phyloP scores from a whole-genome alignment of 2,113 vertebrate species.

The Polypterus senegalus region DNA sequence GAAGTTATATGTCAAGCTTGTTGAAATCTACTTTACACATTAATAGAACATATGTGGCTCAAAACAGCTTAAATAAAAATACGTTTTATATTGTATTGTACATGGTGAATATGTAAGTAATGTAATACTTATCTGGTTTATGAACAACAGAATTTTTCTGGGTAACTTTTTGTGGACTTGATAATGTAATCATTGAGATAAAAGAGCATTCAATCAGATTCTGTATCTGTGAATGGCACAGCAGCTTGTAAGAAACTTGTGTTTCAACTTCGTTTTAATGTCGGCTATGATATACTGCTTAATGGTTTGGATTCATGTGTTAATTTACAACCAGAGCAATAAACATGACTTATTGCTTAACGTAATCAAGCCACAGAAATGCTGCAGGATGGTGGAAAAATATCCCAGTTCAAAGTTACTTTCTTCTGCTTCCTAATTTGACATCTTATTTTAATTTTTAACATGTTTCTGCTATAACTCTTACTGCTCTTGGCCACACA shows the following conservation, averaged over 20 bases:
- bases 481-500: background rate
- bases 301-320: background rate
- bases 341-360: slow-evolving; percentile 1
- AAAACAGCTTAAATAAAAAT: too few species aligned
- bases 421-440: slow-evolving; percentile 13
- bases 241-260: background rate
- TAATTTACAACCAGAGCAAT: background rate
- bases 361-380: slow-evolving; percentile 10
- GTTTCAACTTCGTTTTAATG: background rate
- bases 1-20: too few species aligned
- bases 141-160: background rate
- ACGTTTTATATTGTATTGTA: too few species aligned
- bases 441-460: slow-evolving; percentile 8
- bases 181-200: background rate
- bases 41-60: too few species aligned
- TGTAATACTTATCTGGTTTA: background rate
- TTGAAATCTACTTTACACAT: too few species aligned
- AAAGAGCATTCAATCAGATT: background rate
- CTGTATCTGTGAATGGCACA: background rate
- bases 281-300: background rate
- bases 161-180: background rate
- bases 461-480: slow-evolving; percentile 4
- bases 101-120: background rate
- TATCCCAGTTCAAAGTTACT: slow-evolving; percentile 8
- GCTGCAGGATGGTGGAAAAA: slow-evolving; percentile 5